Evolutionary conservation across 1,140 invertebrate species (phyloP).

Genomic region (Manduca sexta): DNA sequence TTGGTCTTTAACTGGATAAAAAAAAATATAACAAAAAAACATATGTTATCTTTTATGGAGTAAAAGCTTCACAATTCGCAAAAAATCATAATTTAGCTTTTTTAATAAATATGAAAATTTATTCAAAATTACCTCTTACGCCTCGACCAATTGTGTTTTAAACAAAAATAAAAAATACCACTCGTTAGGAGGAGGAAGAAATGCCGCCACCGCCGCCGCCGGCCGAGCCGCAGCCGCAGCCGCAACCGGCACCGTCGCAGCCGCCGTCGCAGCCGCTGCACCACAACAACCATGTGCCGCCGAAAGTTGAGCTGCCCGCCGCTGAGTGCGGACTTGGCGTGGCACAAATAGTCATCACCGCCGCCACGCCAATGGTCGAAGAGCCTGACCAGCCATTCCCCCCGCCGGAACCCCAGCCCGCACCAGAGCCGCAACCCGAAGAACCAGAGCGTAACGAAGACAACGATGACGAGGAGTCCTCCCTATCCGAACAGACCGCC

Average conservation of each 20-base stretch:
- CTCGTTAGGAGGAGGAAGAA: conserved; percentile 44
- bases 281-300: conserved; percentile 21
- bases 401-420: conserved; percentile 63
- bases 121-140: too few species aligned
- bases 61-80: too few species aligned
- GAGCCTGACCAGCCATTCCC: conserved; percentile 82
- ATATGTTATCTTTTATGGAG: too few species aligned
- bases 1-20: too few species aligned
- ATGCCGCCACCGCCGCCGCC: conserved; percentile 22
- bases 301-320: conserved; percentile 44
- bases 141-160: too few species aligned
- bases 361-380: conserved; percentile 90
- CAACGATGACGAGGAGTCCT: conserved; percentile 55
- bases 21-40: too few species aligned
- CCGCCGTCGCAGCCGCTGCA: conserved; percentile 17
- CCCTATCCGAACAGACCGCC: conserved; percentile 54
- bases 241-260: conserved; percentile 31
- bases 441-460: conserved; percentile 39
- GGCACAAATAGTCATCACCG: conserved; percentile 90
- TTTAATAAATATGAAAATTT: too few species aligned
- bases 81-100: too few species aligned
- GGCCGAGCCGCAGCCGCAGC: conserved; percentile 36
- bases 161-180: too few species aligned
- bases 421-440: conserved; percentile 20
- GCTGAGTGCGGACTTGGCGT: conserved; percentile 78